phyloP scores from a whole-genome alignment of 2,888 invertebrate genomes.

The Elaeidobius kamerunicus region DNA sequence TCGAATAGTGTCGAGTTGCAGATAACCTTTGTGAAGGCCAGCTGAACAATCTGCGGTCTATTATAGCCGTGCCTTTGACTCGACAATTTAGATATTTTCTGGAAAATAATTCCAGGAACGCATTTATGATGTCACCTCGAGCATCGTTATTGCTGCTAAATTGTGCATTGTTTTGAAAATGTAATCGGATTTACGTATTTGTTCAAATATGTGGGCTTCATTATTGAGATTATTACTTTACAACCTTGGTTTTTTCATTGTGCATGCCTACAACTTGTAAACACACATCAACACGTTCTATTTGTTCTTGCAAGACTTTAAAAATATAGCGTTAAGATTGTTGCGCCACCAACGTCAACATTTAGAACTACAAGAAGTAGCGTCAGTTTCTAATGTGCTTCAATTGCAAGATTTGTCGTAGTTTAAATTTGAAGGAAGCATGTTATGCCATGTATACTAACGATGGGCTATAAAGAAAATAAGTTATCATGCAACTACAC shows the following conservation, averaged over 20 bases:
- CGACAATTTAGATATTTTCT: conserved; percentile 12
- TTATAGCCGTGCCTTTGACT: conserved; percentile 17
- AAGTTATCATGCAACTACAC: too few relatives aligned
- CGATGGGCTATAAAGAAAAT: too few relatives aligned
- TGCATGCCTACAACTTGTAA: too few relatives aligned
- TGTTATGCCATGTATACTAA: too few relatives aligned
- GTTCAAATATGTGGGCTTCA: background rate
- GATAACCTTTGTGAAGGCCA: conserved; percentile 42
- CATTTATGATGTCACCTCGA: conserved; percentile 8
- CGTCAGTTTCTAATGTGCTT: too few relatives aligned
- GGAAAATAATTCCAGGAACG: conserved; percentile 11
- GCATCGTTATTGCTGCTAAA: conserved; percentile 12
- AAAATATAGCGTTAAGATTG: too few relatives aligned
- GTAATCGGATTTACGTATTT: conserved; percentile 1
- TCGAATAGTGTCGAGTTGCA: conserved; percentile 35
- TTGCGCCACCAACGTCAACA: too few relatives aligned
- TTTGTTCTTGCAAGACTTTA: too few relatives aligned
- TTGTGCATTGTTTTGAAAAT: conserved; percentile 6
- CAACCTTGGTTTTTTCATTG: background rate
- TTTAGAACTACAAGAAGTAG: too few relatives aligned
- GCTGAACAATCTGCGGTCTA: conserved; percentile 22
- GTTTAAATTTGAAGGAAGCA: too few relatives aligned
- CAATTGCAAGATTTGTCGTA: too few relatives aligned
- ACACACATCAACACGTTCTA: too few relatives aligned
- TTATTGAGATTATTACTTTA: background rate